A percentile compares a stretch with the other conserved stretches of the same genome.
Conservation (phyloP, 2,888 invertebrate genomes). For the Lithophane leautieri region DNA sequence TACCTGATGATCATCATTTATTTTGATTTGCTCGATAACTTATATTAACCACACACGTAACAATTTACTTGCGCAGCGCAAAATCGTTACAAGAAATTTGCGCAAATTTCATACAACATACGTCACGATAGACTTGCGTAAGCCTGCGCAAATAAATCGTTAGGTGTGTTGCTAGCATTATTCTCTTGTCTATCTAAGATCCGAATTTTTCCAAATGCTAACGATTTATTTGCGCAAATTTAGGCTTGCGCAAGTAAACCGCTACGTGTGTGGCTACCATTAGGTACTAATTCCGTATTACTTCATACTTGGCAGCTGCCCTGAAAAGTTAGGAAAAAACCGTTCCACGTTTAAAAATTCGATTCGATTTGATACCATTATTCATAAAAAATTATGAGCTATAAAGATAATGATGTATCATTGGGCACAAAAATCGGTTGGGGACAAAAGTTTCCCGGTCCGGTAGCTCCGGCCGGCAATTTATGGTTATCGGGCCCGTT, state of each 20-base stretch:
- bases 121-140: no score
- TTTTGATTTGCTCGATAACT: background rate
- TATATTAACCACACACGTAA: background rate
- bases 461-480: slow-evolving; percentile 64
- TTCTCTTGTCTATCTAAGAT: no score
- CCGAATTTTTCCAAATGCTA: no score
- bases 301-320: background rate
- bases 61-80: no score
- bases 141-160: no score
- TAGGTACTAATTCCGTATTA: background rate
- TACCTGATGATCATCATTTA: background rate
- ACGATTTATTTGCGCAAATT: no score
- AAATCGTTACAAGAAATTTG: no score
- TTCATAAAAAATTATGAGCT: slow-evolving; percentile 59
- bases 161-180: no score
- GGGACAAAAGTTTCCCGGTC: slow-evolving; percentile 67
- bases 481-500: slow-evolving; percentile 74
- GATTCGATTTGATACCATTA: slow-evolving; percentile 43
- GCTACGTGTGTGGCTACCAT: no score
- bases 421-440: slow-evolving; percentile 64
- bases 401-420: slow-evolving; percentile 67
- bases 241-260: no score
- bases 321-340: background rate
- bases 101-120: no score
- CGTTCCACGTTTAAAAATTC: slow-evolving; percentile 47